These are phyloP conservation scores for Folsomia manolachei DNA, from an alignment of 2,888 invertebrate species.

Conservation along the genomic window DNA sequence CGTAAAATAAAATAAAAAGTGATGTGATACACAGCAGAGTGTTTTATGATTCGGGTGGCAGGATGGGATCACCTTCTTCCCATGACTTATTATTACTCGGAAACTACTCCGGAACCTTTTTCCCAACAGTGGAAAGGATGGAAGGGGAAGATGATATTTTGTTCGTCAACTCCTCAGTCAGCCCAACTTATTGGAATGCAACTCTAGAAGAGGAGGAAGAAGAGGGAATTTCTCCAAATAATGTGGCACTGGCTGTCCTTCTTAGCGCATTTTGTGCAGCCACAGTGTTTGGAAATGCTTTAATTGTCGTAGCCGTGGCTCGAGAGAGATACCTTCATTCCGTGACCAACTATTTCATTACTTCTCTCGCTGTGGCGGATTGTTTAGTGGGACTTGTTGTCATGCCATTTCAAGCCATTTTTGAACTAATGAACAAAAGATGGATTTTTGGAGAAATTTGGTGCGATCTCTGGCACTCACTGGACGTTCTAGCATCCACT, in stretches of 20 bases:
- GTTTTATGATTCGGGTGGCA: conserved; percentile 18
- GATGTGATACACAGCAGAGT: conserved; percentile 17
- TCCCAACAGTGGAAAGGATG: background rate
- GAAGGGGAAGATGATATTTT: background rate
- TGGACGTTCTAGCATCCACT: conserved; percentile 95
- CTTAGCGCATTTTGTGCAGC: conserved; percentile 83
- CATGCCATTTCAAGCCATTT: conserved; percentile 93
- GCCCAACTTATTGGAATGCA: no score
- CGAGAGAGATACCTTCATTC: conserved; percentile 91
- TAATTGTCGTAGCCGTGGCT: conserved; percentile 90
- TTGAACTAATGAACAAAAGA: conserved; percentile 81
- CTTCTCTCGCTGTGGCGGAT: conserved; percentile 93
- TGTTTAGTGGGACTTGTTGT: conserved; percentile 93
- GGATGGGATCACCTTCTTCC: conserved; percentile 11
- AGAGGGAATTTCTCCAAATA: conserved; percentile 20
- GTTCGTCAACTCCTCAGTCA: background rate
- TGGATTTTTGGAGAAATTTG: conserved; percentile 94
- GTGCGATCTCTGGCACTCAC: conserved; percentile 96
- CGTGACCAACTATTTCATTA: conserved; percentile 96
- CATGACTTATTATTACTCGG: background rate
- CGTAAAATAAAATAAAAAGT: conserved; percentile 6
- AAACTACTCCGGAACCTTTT: background rate
- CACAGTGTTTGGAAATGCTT: conserved; percentile 90
- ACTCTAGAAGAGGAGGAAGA: conserved; percentile 10
- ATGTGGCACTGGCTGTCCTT: conserved; percentile 54